Base-by-base conservation (phyloP, 2,888 invertebrate genomes). In the Salpingus planirostris region DNA sequence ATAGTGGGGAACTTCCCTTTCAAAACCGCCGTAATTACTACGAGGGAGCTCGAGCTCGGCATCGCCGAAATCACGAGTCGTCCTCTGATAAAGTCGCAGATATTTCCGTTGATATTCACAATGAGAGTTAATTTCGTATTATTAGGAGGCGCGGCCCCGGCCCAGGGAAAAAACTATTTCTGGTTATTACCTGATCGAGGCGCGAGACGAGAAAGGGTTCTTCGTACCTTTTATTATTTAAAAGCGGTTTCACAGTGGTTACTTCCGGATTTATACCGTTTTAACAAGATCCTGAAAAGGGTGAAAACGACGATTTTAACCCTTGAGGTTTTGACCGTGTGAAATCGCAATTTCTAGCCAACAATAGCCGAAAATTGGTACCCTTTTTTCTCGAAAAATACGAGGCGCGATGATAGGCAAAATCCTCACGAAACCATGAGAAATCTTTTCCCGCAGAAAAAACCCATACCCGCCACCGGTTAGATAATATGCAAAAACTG, bases 181-280 rank as follows among this genome's bases (percentile, higher is more conserved):
- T n/a, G 23, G 26, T 31, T 31, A 37, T 40, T 45, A 45, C 45
- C 47, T 47, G 47, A 44, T 42, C 47, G 43, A 40, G 45, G n/a
- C n/a, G n/a, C n/a, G n/a, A n/a, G n/a, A 36, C 43, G 29, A 29
- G 38, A 42, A 45, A 44, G 45, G 45, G 43, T 47, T 47, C 35
- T 33, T 15, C n/a, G n/a, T n/a, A 31, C 21, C 29, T 10, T 38
- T 49, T 44, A 41, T 47, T 46, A 47, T 50, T 52, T 50, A 56
- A 55, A 50, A 47, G 52, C 47, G 56, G 57, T 59, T n/a, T n/a
- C 56, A 42, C 52, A 54, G 55, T 46, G 58, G 59, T 57, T 52
- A 47, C 50, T 52, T 55, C 52, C 49, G 48, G 36, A 52, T 54
- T 54, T 49, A 50, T 56, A 50, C 40, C 39, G 40, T 54, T 59